Percentiles rank a stretch among this genome's conserved stretches.
Evolutionary conservation across 2,888 invertebrate species (phyloP).

Genomic region (Meteorus cinctellus): DNA sequence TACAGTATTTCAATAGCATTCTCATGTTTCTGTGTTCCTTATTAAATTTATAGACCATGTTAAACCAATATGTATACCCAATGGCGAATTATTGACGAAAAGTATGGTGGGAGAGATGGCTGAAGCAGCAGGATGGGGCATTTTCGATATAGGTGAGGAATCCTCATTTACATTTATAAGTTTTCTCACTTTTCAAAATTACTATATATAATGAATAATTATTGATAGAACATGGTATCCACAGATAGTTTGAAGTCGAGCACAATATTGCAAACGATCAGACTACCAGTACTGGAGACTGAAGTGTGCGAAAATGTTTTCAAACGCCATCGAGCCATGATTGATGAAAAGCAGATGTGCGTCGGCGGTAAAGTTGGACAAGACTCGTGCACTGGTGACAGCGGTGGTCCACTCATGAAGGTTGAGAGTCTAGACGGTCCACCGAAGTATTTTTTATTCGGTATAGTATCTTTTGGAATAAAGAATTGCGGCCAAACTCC

Average conservation of each 20-base stretch:
- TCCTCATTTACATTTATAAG: background rate
- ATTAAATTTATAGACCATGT: conserved; percentile 64
- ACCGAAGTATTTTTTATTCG: conserved; percentile 76
- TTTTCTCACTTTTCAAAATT: conserved; percentile 10
- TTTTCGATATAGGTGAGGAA: conserved; percentile 70
- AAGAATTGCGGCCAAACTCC: conserved; percentile 75
- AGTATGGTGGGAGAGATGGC: conserved; percentile 71
- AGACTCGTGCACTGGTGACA: conserved; percentile 79
- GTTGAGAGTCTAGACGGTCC: conserved; percentile 73
- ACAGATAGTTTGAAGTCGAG: conserved; percentile 60
- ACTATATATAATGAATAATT: background rate
- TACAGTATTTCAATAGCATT: background rate
- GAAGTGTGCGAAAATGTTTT: conserved; percentile 58
- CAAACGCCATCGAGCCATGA: conserved; percentile 48
- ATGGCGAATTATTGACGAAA: conserved; percentile 68
- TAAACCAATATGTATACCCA: conserved; percentile 77
- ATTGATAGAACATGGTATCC: conserved; percentile 2
- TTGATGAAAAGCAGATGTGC: conserved; percentile 74
- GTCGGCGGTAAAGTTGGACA: conserved; percentile 76
- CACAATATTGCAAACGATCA: conserved; percentile 71
- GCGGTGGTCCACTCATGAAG: conserved; percentile 77
- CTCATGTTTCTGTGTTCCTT: background rate
- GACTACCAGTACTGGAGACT: conserved; percentile 73
- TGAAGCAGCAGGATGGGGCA: conserved; percentile 77
- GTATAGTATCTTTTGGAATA: conserved; percentile 80